These are phyloP conservation scores for Myotis yumanensis DNA, from an alignment of 2,113 vertebrate species.

Conservation along the genomic window DNA sequence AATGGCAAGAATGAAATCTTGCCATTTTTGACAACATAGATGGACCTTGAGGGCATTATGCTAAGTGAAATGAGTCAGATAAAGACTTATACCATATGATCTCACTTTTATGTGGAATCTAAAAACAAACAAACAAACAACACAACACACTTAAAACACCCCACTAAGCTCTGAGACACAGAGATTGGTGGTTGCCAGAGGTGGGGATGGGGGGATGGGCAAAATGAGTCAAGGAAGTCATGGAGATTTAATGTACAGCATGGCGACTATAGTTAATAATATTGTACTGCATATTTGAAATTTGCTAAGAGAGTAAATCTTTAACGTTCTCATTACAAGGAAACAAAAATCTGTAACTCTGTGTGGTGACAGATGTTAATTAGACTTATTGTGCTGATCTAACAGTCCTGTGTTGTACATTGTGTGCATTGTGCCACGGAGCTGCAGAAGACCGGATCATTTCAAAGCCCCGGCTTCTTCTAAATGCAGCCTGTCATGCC, in stretches of 20 bases:
- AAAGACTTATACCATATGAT: background rate
- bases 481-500: background rate
- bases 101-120: background rate
- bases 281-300: background rate
- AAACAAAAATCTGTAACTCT: background rate
- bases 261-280: background rate
- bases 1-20: background rate
- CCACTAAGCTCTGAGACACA: background rate
- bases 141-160: no score
- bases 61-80: background rate
- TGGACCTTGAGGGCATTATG: background rate
- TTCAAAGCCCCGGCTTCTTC: background rate
- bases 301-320: background rate
- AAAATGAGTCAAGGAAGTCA: background rate
- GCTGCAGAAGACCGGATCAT: background rate
- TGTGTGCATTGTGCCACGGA: background rate
- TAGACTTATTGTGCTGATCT: background rate
- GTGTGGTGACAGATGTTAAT: background rate
- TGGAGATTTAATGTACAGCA: background rate
- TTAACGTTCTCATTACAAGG: background rate
- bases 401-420: accelerated
- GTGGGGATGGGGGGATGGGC: background rate
- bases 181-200: background rate
- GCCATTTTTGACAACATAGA: background rate
- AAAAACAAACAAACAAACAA: background rate